These are phyloP conservation scores for Lysandra coridon DNA, from an alignment of 2,888 invertebrate species.

Conservation along the genomic window DNA sequence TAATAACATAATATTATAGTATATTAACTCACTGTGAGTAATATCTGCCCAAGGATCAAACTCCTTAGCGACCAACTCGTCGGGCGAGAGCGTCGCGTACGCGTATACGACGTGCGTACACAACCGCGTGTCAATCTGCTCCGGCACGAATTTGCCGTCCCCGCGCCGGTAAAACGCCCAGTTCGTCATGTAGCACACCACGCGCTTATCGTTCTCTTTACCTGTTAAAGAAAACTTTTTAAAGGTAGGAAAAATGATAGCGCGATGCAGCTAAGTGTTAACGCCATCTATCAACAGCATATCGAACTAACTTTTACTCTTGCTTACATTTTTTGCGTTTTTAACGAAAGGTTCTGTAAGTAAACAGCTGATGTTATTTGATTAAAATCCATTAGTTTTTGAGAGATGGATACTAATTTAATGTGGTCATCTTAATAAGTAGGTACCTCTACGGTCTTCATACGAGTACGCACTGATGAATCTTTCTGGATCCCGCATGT, in stretches of 20 bases:
- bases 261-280: not conserved
- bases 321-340: not conserved
- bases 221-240: conserved; percentile 44
- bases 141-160: conserved; percentile 92
- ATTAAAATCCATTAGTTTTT: not conserved
- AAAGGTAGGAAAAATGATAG: not conserved
- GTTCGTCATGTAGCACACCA: conserved; percentile 93
- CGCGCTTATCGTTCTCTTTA: conserved; percentile 69
- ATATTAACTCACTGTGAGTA: conserved; percentile 84
- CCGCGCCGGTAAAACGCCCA: conserved; percentile 93
- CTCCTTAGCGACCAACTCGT: conserved; percentile 86
- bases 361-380: no score
- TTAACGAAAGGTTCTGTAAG: no score
- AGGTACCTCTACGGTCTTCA: conserved; percentile 40
- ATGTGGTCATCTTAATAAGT: not conserved
- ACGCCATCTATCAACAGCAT: not conserved
- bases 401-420: not conserved
- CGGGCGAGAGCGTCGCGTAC: conserved; percentile 92
- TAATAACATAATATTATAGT: no score
- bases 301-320: not conserved
- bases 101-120: conserved; percentile 96
- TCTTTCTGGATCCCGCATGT: conserved; percentile 20
- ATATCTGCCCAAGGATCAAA: conserved; percentile 94
- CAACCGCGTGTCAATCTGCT: conserved; percentile 88
- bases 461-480: conserved; percentile 36